Percentiles rank a stretch among this genome's conserved stretches.
Evolutionary conservation across 2,888 invertebrate genomes (phyloP).

Genomic region (Heteropelma amictum): DNA sequence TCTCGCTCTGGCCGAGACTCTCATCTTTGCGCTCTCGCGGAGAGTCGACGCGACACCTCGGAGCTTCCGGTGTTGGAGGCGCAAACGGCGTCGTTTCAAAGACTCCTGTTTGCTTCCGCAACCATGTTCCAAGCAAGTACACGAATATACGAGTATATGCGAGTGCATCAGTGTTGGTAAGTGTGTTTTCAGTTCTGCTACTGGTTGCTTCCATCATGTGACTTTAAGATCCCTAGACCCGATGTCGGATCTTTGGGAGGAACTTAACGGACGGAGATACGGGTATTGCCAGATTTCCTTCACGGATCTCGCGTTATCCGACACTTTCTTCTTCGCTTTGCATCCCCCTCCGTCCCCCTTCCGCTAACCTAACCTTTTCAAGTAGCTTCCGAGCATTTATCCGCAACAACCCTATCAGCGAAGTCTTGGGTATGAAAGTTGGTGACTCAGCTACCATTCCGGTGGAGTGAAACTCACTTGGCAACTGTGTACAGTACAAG

Average conservation of each 20-base stretch:
- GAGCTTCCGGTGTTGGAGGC: slow-evolving; percentile 31
- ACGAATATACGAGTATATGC: background rate
- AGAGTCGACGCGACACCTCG: slow-evolving; percentile 21
- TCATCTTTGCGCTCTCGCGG: slow-evolving; percentile 31
- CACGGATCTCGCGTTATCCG: slow-evolving; percentile 67
- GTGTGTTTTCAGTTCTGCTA: slow-evolving; percentile 8
- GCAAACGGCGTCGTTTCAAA: slow-evolving; percentile 31
- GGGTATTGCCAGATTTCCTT: slow-evolving; percentile 67
- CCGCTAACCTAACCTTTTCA: slow-evolving; percentile 68
- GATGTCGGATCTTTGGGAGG: background rate
- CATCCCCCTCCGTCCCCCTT: slow-evolving; percentile 66
- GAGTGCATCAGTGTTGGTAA: background rate
- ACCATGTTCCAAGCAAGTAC: slow-evolving; percentile 9
- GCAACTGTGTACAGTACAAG: too few species aligned
- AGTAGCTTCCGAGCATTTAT: slow-evolving; percentile 63
- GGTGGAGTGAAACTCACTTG: too few species aligned
- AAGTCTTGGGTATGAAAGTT: background rate
- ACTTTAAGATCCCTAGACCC: slow-evolving; percentile 1
- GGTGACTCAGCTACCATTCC: too few species aligned
- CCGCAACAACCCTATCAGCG: background rate
- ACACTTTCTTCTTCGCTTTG: slow-evolving; percentile 68
- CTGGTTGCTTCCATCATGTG: slow-evolving; percentile 25
- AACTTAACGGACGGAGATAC: background rate
- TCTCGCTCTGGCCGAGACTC: background rate
- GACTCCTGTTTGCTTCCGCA: slow-evolving; percentile 36